Base-by-base conservation (phyloP, 2,113 vertebrate species). In the Varanus komodoensis region DNA sequence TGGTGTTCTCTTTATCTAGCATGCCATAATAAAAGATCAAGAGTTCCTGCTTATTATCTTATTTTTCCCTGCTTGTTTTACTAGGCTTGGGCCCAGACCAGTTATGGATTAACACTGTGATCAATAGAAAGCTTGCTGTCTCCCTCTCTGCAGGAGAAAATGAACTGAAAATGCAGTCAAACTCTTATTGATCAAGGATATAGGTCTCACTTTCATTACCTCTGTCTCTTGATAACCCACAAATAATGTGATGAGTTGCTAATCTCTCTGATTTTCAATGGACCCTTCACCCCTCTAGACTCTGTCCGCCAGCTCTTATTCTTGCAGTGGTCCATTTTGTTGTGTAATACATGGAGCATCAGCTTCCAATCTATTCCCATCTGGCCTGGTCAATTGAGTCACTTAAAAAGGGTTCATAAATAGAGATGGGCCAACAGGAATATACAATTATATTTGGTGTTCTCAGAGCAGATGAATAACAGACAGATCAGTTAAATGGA, bases 81-180 rank as follows among this genome's bases (percentile, higher is more conserved):
- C 95, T 93, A 98, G 98, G 97, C 98, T 96, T 97, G 97, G 97
- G 98, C 98, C 97, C 98, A 97, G 98, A 98, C 97, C 97, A 97
- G 98, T 98, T 99, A 99, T 99, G 98, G 98, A 99, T 99, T 99
- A 99, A 98, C 97, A 97, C 96, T 88, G 94, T 97, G 97, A 99
- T 99, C 99, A 98, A 99, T 99, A 99, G 97, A 96, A 97, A 98
- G 98, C 98, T 98, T 98, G 97, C 97, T 98, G 97, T 96, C 97
- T 97, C 95, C 97, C 97, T 98, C 97, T 98, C 97, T 95, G 98
- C 98, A 97, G 97, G 97, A 97, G 98, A 98, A 99, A 99, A 99
- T 99, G 98, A 99, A 99, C 98, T 98, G 96, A 97, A 98, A 98
- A 98, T 98, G 98, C 98, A 98, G 98, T 98, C 98, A 98, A 98